Evolutionary conservation across 2,113 vertebrate genomes (phyloP).

Genomic region (Canis aureus): DNA sequence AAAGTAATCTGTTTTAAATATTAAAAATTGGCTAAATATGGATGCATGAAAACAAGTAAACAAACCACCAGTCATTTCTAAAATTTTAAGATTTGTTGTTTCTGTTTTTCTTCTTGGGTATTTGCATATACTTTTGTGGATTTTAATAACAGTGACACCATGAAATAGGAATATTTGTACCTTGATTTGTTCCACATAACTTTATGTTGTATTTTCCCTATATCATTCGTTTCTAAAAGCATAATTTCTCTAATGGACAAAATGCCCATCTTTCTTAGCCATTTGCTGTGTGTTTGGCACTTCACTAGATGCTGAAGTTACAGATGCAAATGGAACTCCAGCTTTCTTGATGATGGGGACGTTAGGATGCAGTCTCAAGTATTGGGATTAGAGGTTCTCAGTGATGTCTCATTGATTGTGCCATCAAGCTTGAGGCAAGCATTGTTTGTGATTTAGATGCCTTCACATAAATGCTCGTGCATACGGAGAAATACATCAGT

Average conservation of each 20-base stretch:
- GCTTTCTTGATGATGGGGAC: neutral
- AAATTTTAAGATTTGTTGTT: conserved; percentile 14
- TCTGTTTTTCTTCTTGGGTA: neutral
- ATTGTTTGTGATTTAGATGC: neutral
- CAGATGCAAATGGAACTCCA: neutral
- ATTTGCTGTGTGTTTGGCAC: conserved; percentile 8
- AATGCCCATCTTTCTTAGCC: conserved; percentile 42
- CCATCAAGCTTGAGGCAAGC: neutral
- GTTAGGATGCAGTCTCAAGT: conserved; percentile 18
- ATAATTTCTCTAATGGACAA: conserved; percentile 24
- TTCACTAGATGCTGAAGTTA: neutral
- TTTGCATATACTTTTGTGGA: neutral
- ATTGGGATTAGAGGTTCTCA: conserved; percentile 10
- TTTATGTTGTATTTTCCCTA: conserved; percentile 25
- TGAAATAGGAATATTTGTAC: neutral
- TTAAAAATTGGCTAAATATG: neutral
- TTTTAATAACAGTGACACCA: neutral
- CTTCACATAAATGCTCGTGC: neutral
- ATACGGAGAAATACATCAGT: neutral
- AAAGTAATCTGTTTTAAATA: neutral
- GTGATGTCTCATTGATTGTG: conserved; percentile 4
- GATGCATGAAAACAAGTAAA: neutral
- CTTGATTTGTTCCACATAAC: conserved; percentile 17
- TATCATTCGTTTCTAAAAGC: conserved; percentile 56
- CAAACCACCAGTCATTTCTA: neutral